Percentiles rank a stretch among this genome's conserved stretches.
phyloP scores from a whole-genome alignment of 2,888 invertebrate genomes.

The Sipunculus nudus region DNA sequence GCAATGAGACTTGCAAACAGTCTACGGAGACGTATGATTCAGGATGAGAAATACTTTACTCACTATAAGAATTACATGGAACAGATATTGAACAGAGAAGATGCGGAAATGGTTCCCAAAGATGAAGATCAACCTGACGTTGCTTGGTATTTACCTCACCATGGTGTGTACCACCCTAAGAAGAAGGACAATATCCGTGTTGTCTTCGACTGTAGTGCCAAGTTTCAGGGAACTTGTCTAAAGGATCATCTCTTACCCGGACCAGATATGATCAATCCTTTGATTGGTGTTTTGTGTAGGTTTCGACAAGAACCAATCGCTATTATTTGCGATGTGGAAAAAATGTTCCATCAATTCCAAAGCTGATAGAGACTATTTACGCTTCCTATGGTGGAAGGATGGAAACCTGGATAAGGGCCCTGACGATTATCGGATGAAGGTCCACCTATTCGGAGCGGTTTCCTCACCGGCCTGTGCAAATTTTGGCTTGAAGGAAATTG shows the following conservation, averaged over 20 bases:
- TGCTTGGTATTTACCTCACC: not conserved
- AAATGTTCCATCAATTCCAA: not conserved
- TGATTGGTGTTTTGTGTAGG: not conserved
- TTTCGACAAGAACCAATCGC: not conserved
- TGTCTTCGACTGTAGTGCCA: not conserved
- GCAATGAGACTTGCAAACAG: not conserved
- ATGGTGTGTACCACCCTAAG: not conserved
- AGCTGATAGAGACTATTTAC: not conserved
- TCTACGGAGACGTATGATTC: not conserved
- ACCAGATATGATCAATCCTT: not conserved
- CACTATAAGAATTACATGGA: not conserved
- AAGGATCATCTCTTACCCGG: not conserved
- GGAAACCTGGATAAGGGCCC: not conserved
- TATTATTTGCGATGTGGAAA: not conserved
- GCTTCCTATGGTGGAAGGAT: constrained; percentile 1
- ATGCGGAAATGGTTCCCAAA: not conserved
- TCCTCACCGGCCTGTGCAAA: not conserved
- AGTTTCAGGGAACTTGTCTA: not conserved
- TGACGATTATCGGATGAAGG: not conserved
- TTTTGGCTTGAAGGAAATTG: constrained; percentile 11
- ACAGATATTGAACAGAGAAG: too few species aligned
- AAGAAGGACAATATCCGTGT: not conserved
- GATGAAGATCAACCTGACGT: not conserved
- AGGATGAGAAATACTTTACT: not conserved
- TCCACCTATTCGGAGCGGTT: not conserved